Percentiles rank a stretch among this genome's conserved stretches.
phyloP scores from a whole-genome alignment of 2,888 invertebrate genomes.

The Creontiades dilutus region DNA sequence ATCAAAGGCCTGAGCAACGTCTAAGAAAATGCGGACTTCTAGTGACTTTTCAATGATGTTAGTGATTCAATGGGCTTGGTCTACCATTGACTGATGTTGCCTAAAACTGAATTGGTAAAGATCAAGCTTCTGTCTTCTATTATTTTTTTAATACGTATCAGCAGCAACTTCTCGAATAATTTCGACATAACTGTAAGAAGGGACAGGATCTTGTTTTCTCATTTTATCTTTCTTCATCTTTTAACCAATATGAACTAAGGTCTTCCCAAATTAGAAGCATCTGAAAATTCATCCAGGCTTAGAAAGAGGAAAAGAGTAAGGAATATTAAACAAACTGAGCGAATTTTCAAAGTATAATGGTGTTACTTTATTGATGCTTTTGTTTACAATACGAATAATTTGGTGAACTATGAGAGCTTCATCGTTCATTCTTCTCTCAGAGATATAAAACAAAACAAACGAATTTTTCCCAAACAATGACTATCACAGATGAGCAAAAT shows the following conservation, averaged over 20 bases:
- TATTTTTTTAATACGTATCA: neutral
- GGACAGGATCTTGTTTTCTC: no score
- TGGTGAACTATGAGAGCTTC: neutral
- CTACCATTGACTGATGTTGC: no score
- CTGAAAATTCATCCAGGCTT: no score
- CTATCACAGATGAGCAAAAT: constrained; percentile 65
- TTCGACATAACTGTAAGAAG: neutral
- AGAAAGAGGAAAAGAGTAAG: no score
- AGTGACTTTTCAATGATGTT: neutral
- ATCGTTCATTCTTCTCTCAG: neutral
- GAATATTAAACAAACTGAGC: no score
- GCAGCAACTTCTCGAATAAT: neutral
- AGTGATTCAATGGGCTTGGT: no score
- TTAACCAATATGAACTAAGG: no score
- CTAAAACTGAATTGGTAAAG: neutral
- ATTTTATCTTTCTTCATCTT: no score
- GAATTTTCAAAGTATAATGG: neutral
- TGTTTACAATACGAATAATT: neutral
- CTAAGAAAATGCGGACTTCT: neutral
- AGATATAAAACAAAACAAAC: neutral
- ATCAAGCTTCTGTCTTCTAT: neutral
- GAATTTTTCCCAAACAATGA: neutral
- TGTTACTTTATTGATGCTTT: constrained; percentile 33
- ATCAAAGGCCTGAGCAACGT: no score
- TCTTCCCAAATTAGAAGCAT: no score